A percentile compares a stretch with the other conserved stretches of the same genome.
Conservation (phyloP, 1,140 invertebrate species). For the Dendrolimus kikuchii region DNA sequence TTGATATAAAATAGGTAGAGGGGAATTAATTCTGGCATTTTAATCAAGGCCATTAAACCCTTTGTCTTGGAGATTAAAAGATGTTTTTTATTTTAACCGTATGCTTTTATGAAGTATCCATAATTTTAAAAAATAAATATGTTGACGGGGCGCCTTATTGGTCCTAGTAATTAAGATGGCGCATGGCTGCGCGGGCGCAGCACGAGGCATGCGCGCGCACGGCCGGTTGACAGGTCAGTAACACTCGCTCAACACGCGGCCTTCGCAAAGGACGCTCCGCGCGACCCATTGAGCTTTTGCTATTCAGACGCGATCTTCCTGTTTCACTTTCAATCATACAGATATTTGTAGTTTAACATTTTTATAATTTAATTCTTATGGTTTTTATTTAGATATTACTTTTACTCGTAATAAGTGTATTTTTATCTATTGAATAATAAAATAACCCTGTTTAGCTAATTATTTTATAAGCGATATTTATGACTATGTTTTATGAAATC, state of each 20-base stretch:
- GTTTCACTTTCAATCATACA: constrained; percentile 2
- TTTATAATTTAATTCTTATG: too few species aligned
- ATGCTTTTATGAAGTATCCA: constrained; percentile 47
- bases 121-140: constrained; percentile 61
- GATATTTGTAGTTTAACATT: too few species aligned
- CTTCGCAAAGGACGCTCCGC: constrained; percentile 56
- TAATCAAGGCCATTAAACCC: constrained; percentile 43
- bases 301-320: constrained; percentile 13
- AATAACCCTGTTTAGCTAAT: too few species aligned
- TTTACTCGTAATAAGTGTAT: too few species aligned
- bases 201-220: constrained; percentile 36
- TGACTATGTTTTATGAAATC: too few species aligned
- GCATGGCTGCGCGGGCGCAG: constrained; percentile 40
- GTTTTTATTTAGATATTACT: too few species aligned
- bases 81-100: constrained; percentile 44
- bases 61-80: constrained; percentile 29
- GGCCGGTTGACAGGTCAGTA: constrained; percentile 53
- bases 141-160: constrained; percentile 61
- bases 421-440: too few species aligned
- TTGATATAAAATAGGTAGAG: constrained; percentile 37
- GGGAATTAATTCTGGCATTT: constrained; percentile 58
- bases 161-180: constrained; percentile 63
- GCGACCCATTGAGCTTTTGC: constrained; percentile 29
- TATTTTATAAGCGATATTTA: too few species aligned
- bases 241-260: constrained; percentile 46